Evolutionary conservation across 2,113 vertebrate genomes (phyloP).

Genomic region (Corythornis cristatus): DNA sequence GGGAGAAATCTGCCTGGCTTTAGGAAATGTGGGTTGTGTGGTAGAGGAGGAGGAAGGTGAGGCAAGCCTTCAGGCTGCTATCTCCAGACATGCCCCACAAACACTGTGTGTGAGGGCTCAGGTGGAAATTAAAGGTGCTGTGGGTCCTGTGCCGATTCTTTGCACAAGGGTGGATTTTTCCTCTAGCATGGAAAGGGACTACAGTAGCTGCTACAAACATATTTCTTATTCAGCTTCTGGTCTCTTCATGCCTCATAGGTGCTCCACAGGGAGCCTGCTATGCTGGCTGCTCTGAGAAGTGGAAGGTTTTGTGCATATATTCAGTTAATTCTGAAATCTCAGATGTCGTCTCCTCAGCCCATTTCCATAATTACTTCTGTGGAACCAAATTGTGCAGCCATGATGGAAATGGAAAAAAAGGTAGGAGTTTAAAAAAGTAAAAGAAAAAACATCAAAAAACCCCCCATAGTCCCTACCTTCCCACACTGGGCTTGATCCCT

Average conservation of each 20-base stretch:
- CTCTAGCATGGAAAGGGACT: background rate
- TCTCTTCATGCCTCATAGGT: constrained; percentile 8
- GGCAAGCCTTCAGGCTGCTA: background rate
- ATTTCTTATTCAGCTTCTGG: constrained; percentile 12
- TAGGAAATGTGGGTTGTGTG: background rate
- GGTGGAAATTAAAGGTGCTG: background rate
- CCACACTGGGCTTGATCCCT: background rate
- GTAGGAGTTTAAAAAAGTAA: background rate
- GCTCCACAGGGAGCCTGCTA: background rate
- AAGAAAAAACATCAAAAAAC: background rate
- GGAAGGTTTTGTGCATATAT: constrained; percentile 29
- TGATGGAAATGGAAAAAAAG: background rate
- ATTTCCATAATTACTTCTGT: constrained; percentile 41
- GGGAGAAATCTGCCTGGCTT: background rate
- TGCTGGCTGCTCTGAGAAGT: background rate
- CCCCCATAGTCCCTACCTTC: background rate
- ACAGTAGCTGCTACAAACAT: background rate
- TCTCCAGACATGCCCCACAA: background rate
- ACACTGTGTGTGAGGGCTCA: rapidly evolving
- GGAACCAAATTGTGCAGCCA: background rate
- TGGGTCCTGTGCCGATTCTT: background rate
- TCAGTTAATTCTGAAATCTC: constrained; percentile 45
- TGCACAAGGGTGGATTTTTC: background rate
- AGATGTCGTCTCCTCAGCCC: background rate
- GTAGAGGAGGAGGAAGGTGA: background rate